Evolutionary conservation across 92 coral and sea anemone genomes (phyloP), one percentile per base, ranked within the genome.

Genomic region (Parazoanthus darwini): DNA sequence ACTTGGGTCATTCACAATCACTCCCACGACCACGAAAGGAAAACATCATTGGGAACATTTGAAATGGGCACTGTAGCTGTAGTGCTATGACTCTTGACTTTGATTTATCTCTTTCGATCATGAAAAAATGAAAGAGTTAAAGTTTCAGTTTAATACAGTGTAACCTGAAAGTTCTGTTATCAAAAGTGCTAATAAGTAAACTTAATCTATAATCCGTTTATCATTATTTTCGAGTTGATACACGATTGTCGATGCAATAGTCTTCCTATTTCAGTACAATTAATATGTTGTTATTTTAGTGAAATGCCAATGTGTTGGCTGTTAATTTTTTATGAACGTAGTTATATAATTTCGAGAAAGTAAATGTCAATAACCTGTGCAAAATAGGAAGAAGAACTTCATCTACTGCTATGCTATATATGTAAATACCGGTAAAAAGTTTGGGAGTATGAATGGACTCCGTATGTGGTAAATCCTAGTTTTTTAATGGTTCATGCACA

Each of bases 321-420:
- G 42, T 84, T 46, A 70, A 84, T 84, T 73, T 84, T 84, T 84
- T 20, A 71, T 84, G 87, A 84, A 84, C 66, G 22, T 29, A 26
- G 23, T 68, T 70, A 43, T 72, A 56, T 37, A 82, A 71, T 29
- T 36, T 81, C 8, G 16, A 16, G 10, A 50, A 8, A 54, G 46
- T 8, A 23, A 13, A 59, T 33, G 56, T 77, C 56, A 22, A 20
- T 43, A 48, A 73, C 42, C 78, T 15, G 6, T 26, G 74, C 58
- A 33, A 58, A 80, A 16, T 14, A 11, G 43, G 14, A 51, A 33
- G 35, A 80, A 56, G 22, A 35, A 42, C 39, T 25, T 66, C 20
- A 10, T 39, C 46, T 35, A 4, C n/a, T 58, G 26, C 0, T 13
- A 37, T 39, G 8, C 51, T 48, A 48, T 48, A 46, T 8, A 48